Evolutionary conservation across 2,113 vertebrate species (phyloP), one percentile per base, ranked within the genome.

Genomic region (Ploceus nigricollis): DNA sequence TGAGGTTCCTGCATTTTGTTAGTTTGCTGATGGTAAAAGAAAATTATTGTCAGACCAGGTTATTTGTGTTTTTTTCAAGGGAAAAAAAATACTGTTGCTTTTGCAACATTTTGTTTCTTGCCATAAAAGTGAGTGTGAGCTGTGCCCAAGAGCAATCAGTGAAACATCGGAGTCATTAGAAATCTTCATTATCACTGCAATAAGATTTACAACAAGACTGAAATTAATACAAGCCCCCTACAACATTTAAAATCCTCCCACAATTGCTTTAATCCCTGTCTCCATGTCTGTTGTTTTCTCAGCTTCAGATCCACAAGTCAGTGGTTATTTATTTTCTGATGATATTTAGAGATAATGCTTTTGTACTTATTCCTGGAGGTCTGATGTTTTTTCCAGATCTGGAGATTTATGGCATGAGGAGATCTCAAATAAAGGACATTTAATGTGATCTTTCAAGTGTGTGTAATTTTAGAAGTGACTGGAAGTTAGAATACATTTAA

Each of bases 331-430:
- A 42, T 91, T 91, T 93, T 73, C 70, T 66, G 82, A 21, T 1
- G 5, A 23, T 25, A 24, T 70, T 65, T 86, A 73, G 72, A 70
- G 88, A 39, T 44, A 63, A 73, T 53, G 28, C 22, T 78, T 86
- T 83, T 88, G 75, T 66, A 54, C 39, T 86, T 72, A 13, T 94
- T 95, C 42, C 79, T 94, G 83, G 90, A 63, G 82, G 39, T 90
- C 64, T 81, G 39, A 15, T 21, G 5, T 22, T 90, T 94, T 63
- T 88, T 83, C 63, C 75, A 84, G 44, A 68, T 73, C 28, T 71
- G 39, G 84, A 44, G 54, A 70, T 77, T 89, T 69, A 81, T 66
- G 60, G 44, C 68, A 81, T 6, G 39, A 70, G 33, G 47, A 69
- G 51, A 80, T 88, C 39, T 21, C 71, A 96, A 93, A 70, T 71